Base-by-base conservation (phyloP, 1,140 invertebrate genomes). In the Macrobrachium nipponense region DNA sequence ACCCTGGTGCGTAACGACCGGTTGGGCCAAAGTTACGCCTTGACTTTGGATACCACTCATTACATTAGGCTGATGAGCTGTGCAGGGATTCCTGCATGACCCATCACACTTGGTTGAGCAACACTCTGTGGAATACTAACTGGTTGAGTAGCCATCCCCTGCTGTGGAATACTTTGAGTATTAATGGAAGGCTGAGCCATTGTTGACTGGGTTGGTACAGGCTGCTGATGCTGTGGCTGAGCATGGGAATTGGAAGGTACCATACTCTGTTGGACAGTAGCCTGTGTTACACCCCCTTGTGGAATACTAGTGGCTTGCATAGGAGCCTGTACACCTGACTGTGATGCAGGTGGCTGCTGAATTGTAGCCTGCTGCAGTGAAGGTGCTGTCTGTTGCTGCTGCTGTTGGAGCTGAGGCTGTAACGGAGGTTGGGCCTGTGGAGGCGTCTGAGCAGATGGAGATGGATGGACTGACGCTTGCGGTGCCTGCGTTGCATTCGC, bases 361-460 rank as follows among this genome's bases (percentile, higher is more conserved):
- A 51, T 51, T 64, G 66, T 64, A 11, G 77, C 23, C n/a, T 62
- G 76, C 68, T 80, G 76, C 43, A 79, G 62, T 15, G 77, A 58
- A 10, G 27, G 83, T 51, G 62, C 23, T 70, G 68, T 11, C 23
- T 27, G 68, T 23, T 15, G 23, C n/a, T 23, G 36, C 68, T 70
- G 75, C 58, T 86, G 84, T 62, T 72, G 68, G 23, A 51, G 18
- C 36, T 77, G 76, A 23, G 64, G 64, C 27, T 85, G 83, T 15
- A 84, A n/a, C 15, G 82, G 36, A 27, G 82, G 75, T 20, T 86
- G 84, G 51, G 84, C 77, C 51, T 86, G 84, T 12, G 84, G 84
- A 44, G 84, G 84, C 8, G 84, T 86, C 68, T 86, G 84, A 64
- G 84, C 77, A n/a, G 66, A 78, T 10, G 77, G 64, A 61, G 84